Conservation (phyloP, 1,140 invertebrate genomes). For the Heliconius congener region DNA sequence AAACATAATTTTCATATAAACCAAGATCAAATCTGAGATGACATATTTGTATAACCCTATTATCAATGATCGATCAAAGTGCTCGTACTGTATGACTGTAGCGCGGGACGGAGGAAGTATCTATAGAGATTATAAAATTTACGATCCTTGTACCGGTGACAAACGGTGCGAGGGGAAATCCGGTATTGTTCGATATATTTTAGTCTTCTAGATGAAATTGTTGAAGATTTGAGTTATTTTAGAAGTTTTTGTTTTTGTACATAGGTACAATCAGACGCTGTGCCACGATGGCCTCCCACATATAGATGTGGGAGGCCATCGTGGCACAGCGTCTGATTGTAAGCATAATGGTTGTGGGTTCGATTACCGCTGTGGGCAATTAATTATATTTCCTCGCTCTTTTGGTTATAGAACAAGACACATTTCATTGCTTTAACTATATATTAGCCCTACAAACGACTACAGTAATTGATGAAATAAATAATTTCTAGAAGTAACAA, state of each 20-base stretch:
- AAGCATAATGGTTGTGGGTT: no score
- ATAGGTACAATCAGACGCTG: no score
- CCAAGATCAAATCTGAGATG: background rate
- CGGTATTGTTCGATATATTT: constrained; percentile 6
- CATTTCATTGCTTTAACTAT: no score
- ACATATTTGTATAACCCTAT: constrained; percentile 3
- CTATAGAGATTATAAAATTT: constrained; percentile 24
- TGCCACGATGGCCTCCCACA: no score
- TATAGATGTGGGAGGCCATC: background rate
- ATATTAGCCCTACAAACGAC: no score
- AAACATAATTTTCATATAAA: background rate
- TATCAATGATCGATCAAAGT: background rate
- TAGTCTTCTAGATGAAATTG: background rate
- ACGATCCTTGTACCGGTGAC: constrained; percentile 14
- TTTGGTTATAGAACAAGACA: no score
- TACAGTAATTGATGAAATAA: no score
- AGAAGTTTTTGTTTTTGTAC: background rate
- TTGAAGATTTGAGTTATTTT: background rate
- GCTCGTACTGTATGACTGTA: background rate
- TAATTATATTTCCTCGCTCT: no score
- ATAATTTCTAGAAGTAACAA: no score
- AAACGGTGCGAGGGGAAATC: constrained; percentile 19
- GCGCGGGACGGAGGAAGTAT: background rate
- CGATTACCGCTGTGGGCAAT: no score
- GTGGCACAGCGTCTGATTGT: no score